Evolutionary conservation across 2,888 invertebrate species (phyloP).

Genomic region (Chironomus riparius): DNA sequence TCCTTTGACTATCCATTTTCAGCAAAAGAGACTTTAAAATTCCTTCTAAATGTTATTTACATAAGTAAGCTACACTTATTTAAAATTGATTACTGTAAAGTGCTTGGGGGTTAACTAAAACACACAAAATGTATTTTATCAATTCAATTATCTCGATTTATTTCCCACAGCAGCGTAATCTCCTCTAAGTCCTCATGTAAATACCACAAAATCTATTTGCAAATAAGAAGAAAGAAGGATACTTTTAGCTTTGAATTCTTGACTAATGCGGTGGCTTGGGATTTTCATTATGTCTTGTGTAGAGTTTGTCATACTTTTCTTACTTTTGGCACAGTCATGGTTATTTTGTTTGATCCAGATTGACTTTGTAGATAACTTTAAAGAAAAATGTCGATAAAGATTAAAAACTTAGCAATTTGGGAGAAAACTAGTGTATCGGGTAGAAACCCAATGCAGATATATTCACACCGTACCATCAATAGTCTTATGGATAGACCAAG

Average conservation of each 20-base stretch:
- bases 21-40: not conserved
- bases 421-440: no score
- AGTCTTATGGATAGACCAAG: no score
- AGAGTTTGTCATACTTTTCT: no score
- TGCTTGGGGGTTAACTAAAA: not conserved
- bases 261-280: no score
- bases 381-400: no score
- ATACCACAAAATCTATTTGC: slow-evolving; percentile 8
- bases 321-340: no score
- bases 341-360: no score
- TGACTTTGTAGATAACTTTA: no score
- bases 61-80: not conserved
- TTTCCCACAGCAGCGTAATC: slow-evolving; percentile 4
- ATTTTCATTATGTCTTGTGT: no score
- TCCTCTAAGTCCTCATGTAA: slow-evolving; percentile 2
- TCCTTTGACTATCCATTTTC: not conserved
- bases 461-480: no score
- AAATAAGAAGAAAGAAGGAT: not conserved
- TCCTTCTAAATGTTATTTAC: not conserved
- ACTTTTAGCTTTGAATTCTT: not conserved
- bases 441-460: no score
- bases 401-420: no score
- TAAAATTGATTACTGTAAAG: not conserved
- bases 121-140: slow-evolving; percentile 8
- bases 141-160: slow-evolving; percentile 12